Conservation (phyloP, 2,113 vertebrate species). For the Takifugu flavidus region DNA sequence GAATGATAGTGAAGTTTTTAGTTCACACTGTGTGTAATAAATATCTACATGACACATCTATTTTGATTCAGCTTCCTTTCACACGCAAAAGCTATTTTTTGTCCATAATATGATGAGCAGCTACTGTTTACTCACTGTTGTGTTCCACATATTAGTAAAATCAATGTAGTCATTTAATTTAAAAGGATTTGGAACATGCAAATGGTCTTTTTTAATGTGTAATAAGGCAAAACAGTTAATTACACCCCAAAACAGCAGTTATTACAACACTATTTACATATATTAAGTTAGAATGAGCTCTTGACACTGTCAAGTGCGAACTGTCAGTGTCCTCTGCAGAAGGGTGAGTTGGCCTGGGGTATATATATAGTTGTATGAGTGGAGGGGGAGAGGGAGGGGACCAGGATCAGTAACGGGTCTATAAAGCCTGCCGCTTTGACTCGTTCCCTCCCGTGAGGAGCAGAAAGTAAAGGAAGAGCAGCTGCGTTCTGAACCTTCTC, state of each 20-base stretch:
- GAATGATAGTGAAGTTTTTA: background rate
- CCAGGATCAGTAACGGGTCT: slow-evolving; percentile 28
- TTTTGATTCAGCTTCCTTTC: background rate
- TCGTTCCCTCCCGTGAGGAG: slow-evolving; percentile 26
- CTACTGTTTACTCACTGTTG: background rate
- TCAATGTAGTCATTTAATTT: too few relatives aligned
- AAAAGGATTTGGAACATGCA: too few relatives aligned
- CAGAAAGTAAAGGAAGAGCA: slow-evolving; percentile 25
- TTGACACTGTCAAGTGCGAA: background rate
- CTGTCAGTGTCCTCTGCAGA: slow-evolving; percentile 39
- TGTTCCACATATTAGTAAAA: background rate
- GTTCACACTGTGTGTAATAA: slow-evolving; percentile 59
- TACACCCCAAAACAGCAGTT: too few relatives aligned
- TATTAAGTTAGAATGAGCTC: background rate
- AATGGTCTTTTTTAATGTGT: too few relatives aligned
- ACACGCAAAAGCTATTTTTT: background rate
- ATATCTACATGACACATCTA: slow-evolving; percentile 18
- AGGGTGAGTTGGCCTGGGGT: slow-evolving; percentile 35
- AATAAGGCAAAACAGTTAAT: too few relatives aligned
- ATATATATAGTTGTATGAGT: slow-evolving; percentile 57
- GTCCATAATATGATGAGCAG: background rate
- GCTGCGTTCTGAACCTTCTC: slow-evolving; percentile 6
- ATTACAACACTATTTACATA: background rate
- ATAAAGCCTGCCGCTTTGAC: slow-evolving; percentile 57
- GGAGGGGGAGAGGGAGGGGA: slow-evolving; percentile 45